A percentile compares a stretch with the other conserved stretches of the same genome.
phyloP scores from a whole-genome alignment of 2,113 vertebrate genomes.

The Uropsilus gracilis region DNA sequence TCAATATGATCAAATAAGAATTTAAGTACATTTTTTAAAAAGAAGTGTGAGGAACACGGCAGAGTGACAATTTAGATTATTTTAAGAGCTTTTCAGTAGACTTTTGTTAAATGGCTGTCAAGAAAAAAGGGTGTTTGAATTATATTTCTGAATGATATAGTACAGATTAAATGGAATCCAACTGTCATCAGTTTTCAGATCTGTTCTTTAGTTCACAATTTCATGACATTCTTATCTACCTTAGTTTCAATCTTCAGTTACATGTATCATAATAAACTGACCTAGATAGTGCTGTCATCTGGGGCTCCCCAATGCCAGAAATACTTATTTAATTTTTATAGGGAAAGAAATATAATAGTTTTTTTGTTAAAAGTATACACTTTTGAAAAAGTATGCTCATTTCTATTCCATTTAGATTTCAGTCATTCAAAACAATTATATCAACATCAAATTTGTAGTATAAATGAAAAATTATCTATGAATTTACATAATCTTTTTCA shows the following conservation, averaged over 20 bases:
- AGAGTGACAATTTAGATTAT: constrained; percentile 61
- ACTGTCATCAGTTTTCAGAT: constrained; percentile 64
- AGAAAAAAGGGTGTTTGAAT: constrained; percentile 51
- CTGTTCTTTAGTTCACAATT: constrained; percentile 55
- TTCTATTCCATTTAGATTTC: constrained; percentile 20
- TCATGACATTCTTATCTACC: constrained; percentile 56
- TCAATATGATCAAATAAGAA: constrained; percentile 41
- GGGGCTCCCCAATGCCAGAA: background rate
- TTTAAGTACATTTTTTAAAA: constrained; percentile 52
- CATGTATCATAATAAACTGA: background rate
- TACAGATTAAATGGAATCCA: constrained; percentile 51
- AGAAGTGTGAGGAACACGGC: background rate
- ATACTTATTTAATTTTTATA: constrained; percentile 23
- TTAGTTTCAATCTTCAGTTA: constrained; percentile 45
- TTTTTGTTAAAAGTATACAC: background rate
- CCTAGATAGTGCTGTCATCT: background rate
- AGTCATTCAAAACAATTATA: constrained; percentile 37
- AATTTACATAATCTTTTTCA: background rate
- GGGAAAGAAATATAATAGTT: constrained; percentile 42
- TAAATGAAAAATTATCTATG: background rate
- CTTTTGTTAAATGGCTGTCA: constrained; percentile 70
- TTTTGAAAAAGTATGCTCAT: background rate
- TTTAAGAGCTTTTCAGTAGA: constrained; percentile 58
- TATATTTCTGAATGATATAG: constrained; percentile 68
- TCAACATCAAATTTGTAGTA: background rate